These are phyloP conservation scores for Tilapia sparmanii DNA, from an alignment of 2,113 vertebrate species.

Conservation along the genomic window DNA sequence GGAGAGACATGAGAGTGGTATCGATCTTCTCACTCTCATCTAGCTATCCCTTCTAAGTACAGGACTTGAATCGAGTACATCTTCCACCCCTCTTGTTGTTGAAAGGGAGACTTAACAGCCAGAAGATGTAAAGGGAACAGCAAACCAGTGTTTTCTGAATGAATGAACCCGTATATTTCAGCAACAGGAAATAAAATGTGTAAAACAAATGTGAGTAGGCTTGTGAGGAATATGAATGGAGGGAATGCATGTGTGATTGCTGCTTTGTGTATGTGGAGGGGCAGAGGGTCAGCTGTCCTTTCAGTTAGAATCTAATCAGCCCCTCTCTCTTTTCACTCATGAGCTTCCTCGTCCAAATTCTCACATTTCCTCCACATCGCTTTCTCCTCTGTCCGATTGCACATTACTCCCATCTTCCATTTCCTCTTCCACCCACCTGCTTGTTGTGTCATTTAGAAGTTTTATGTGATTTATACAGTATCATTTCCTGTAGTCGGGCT, in stretches of 20 bases:
- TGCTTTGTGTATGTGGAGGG: not conserved
- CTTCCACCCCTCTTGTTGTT: not conserved
- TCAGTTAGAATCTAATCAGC: not conserved
- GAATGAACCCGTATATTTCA: not conserved
- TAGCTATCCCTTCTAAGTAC: not conserved
- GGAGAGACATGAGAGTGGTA: not conserved
- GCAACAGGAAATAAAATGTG: not conserved
- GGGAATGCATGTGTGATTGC: not conserved
- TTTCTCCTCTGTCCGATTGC: not conserved
- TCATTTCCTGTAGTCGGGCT: not conserved
- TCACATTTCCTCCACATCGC: not conserved
- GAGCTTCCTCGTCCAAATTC: not conserved
- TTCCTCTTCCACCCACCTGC: constrained; percentile 1
- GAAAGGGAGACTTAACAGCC: not conserved
- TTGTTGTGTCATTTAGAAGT: not conserved
- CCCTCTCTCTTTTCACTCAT: not conserved
- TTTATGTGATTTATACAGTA: constrained; percentile 4
- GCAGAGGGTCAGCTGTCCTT: not conserved
- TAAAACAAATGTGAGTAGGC: not conserved
- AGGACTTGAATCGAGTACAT: not conserved
- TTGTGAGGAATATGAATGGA: not conserved
- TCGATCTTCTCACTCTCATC: not conserved
- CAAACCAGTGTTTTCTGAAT: not conserved
- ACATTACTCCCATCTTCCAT: not conserved
- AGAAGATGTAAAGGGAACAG: not conserved